Evolutionary conservation across 2,113 vertebrate species (phyloP), one percentile per base, ranked within the genome.

Genomic region (Pampusana beccarii): DNA sequence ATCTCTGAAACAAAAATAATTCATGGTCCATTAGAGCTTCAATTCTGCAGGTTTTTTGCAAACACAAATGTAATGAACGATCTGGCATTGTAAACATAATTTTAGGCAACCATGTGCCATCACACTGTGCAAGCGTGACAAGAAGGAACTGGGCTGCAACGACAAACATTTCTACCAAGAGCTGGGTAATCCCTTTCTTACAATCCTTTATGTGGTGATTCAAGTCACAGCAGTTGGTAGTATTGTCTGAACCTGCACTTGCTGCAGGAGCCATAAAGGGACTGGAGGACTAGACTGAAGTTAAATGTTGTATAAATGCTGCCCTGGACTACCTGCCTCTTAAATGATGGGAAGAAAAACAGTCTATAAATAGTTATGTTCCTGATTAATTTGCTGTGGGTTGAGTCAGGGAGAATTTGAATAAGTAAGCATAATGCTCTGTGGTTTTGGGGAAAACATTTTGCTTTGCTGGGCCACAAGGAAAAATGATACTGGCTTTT

Each of bases 1-100:
- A 90, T 96, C 99, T 99, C 99, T 99, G 98, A 91, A 97, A 98
- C n/a, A 95, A 56, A 97, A 96, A 96, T 62, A 11, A 81, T 66
- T 91, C 34, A 54, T 4, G 4, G 53, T 36, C 20, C 40, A 66
- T 92, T 86, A 95, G 42, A 51, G 21, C 13, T 44, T 73, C 72
- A 71, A 26, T 72, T 88, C 31, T 71, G 80, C 46, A 50, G 13
- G 33, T 42, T 19, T 44, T 64, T 90, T 71, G 44, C 48, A 78
- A 69, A 92, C 33, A 80, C 1, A 1, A 84, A 86, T 23, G 33
- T n/a, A 90, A 62, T 62, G 40, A 62, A 33, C 26, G 48, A 85
- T 33, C 23, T 90, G 78, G 13, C 34, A n/a, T 11, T 34, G 24
- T 48, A 75, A 65, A 33, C 26, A 67, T 42, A 95, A 50, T 16